These are phyloP conservation scores for Catalaphyllia jardinei DNA, from an alignment of 64 coral and sea anemone species.

Conservation along the genomic window DNA sequence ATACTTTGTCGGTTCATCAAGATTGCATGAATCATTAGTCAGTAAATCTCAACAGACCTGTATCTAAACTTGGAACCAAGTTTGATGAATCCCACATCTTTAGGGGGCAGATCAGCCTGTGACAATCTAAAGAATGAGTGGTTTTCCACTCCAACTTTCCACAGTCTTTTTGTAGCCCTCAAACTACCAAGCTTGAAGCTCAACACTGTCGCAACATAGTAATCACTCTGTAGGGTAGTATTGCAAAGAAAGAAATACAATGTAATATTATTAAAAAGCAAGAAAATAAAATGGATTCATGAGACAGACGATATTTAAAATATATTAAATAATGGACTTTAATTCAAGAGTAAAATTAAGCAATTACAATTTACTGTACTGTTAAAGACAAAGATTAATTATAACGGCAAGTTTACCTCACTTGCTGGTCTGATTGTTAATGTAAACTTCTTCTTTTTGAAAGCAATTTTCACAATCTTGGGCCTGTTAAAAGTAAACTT, in stretches of 20 bases:
- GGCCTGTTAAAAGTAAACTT: constrained; percentile 59
- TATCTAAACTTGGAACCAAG: constrained; percentile 94
- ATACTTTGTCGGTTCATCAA: too few relatives aligned
- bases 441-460: constrained; percentile 96
- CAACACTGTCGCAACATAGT: constrained; percentile 61
- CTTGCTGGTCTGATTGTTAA: constrained; percentile 80
- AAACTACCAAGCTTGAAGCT: constrained; percentile 72
- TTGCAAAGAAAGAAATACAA: background rate
- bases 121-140: constrained; percentile 90
- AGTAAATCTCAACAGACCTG: constrained; percentile 51
- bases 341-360: too few relatives aligned
- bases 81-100: constrained; percentile 66
- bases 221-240: constrained; percentile 57
- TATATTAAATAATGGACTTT: too few relatives aligned
- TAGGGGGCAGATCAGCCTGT: constrained; percentile 33
- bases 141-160: constrained; percentile 97
- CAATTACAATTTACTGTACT: too few relatives aligned
- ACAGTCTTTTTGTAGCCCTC: constrained; percentile 87
- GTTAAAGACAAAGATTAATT: too few relatives aligned
- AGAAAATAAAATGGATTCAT: background rate
- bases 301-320: too few relatives aligned
- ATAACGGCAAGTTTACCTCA: constrained; percentile 56
- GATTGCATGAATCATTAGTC: too few relatives aligned
- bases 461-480: constrained; percentile 92
- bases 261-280: background rate